These are phyloP conservation scores for Sinonovacula constricta DNA, from an alignment of 1,140 invertebrate genomes.

Conservation along the genomic window DNA sequence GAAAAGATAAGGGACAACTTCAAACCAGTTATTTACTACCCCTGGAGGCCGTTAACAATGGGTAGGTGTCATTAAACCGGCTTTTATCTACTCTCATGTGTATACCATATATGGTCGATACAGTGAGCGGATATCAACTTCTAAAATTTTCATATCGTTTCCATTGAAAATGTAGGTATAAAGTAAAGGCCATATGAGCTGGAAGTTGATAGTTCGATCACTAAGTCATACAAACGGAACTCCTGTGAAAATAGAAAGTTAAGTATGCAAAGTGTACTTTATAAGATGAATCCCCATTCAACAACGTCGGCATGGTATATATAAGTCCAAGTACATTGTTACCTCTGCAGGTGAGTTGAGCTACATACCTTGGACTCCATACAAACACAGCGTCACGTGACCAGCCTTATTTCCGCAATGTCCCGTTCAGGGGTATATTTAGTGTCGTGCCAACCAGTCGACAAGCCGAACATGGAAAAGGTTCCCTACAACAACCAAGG, in stretches of 20 bases:
- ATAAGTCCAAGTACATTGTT: neutral
- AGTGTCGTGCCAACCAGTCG: constrained; percentile 8
- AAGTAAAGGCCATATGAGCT: too few relatives aligned
- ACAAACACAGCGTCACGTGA: neutral
- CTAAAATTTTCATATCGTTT: too few relatives aligned
- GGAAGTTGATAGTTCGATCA: too few relatives aligned
- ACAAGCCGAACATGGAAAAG: neutral
- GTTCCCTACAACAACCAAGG: constrained; percentile 3
- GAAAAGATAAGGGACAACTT: too few relatives aligned
- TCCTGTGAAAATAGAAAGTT: neutral
- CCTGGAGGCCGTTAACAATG: too few relatives aligned
- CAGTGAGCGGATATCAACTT: too few relatives aligned
- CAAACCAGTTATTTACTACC: too few relatives aligned
- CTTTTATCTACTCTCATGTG: too few relatives aligned
- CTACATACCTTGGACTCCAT: neutral
- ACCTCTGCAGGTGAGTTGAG: neutral
- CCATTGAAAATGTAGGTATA: too few relatives aligned
- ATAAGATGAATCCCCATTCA: neutral
- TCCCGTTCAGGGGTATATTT: constrained; percentile 24
- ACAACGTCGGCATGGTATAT: neutral
- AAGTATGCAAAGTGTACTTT: neutral
- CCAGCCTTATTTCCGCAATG: neutral
- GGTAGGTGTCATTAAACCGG: too few relatives aligned
- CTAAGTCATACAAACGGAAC: too few relatives aligned
- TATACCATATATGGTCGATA: too few relatives aligned